Conservation (phyloP, 53 echinoderm and acorn worm species). For the Zoroaster sp. region DNA sequence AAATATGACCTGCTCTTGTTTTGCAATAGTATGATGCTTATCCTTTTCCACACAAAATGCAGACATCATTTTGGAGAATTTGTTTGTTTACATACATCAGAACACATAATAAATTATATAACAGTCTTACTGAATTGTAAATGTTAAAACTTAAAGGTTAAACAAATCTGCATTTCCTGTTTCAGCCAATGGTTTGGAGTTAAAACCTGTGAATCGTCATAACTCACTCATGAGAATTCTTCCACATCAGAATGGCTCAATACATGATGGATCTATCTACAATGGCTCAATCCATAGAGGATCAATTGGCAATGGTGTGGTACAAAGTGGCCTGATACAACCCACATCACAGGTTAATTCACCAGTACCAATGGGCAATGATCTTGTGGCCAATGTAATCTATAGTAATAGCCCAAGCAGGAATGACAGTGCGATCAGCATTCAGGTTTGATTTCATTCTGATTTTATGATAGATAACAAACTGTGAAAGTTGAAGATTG, state of each 20-base stretch:
- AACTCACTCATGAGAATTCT: neutral
- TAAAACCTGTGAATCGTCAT: neutral
- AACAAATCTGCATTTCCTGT: no score
- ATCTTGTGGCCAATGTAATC: neutral
- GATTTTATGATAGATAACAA: no score
- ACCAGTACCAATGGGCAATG: conserved; percentile 36
- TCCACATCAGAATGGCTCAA: neutral
- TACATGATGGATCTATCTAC: neutral
- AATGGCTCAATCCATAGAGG: conserved; percentile 9
- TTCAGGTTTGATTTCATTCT: conserved; percentile 67
- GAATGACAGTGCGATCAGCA: conserved; percentile 66
- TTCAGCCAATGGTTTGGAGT: conserved; percentile 10
- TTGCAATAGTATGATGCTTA: no score
- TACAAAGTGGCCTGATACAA: neutral
- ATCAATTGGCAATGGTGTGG: neutral
- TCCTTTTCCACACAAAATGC: no score
- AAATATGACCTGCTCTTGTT: no score
- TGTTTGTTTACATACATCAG: no score
- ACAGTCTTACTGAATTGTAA: no score
- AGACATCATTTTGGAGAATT: no score
- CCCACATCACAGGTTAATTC: conserved; percentile 39
- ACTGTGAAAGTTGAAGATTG: no score
- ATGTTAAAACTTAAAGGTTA: no score
- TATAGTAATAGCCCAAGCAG: conserved; percentile 45
- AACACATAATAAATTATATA: no score